Conservation (phyloP, 2,888 invertebrate species). For the Phengaris arion region DNA sequence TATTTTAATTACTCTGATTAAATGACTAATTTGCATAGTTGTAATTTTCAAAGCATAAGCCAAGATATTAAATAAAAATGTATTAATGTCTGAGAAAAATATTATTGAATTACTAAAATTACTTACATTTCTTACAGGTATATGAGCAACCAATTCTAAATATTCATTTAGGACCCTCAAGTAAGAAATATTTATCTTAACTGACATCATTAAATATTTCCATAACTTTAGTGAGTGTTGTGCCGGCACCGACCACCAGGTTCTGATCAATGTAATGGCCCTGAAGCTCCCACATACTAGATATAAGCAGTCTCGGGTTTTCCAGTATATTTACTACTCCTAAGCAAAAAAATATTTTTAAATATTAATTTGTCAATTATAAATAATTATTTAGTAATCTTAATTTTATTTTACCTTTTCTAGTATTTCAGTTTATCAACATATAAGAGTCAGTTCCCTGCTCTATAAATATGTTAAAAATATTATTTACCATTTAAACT, state of each 20-base stretch:
- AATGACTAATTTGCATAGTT: too few relatives aligned
- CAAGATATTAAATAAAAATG: not conserved
- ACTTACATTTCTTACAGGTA: slow-evolving; percentile 74
- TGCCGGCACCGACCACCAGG: slow-evolving; percentile 76
- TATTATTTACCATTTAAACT: too few relatives aligned
- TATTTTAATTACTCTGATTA: too few relatives aligned
- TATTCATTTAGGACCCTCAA: slow-evolving; percentile 77
- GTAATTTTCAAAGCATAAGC: too few relatives aligned
- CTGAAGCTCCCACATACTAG: slow-evolving; percentile 77
- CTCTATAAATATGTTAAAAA: too few relatives aligned
- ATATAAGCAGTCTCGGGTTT: slow-evolving; percentile 75
- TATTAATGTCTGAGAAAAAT: not conserved
- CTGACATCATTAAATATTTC: slow-evolving; percentile 56
- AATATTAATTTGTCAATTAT: too few relatives aligned
- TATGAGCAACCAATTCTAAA: slow-evolving; percentile 81
- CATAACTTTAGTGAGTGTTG: slow-evolving; percentile 71
- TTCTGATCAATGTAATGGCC: slow-evolving; percentile 55
- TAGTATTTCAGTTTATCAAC: too few relatives aligned
- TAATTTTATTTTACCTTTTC: too few relatives aligned
- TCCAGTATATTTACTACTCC: slow-evolving; percentile 60
- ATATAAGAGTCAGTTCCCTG: too few relatives aligned
- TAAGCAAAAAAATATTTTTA: slow-evolving; percentile 37
- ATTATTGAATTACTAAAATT: not conserved
- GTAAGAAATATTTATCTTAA: slow-evolving; percentile 66
- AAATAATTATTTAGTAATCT: too few relatives aligned